These are phyloP conservation scores for Pantherophis alleghaniensis DNA, from an alignment of 2,797 vertebrate species.

Conservation along the genomic window DNA sequence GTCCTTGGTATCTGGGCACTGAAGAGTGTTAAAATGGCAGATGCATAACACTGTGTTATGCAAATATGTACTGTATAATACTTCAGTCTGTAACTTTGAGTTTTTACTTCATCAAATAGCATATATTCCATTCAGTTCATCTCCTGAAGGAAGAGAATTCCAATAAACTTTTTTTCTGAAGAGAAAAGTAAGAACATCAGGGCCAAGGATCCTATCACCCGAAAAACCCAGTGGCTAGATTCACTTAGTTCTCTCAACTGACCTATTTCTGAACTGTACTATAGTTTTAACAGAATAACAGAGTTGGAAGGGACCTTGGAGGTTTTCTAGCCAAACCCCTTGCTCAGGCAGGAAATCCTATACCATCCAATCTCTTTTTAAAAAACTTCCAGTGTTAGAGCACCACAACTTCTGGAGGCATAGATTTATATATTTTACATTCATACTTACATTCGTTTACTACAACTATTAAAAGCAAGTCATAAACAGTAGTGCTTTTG, in stretches of 20 bases:
- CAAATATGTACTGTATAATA: background rate
- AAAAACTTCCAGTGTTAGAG: background rate
- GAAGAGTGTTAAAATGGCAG: background rate
- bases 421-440: background rate
- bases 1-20: background rate
- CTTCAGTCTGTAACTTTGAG: background rate
- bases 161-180: background rate
- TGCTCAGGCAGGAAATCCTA: background rate
- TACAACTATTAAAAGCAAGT: background rate
- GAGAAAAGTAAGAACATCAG: background rate
- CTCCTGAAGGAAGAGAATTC: background rate
- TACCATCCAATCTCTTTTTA: background rate
- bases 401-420: too few species aligned
- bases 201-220: accelerated
- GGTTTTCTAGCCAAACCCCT: background rate
- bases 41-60: background rate
- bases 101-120: background rate
- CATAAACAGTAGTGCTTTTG: background rate
- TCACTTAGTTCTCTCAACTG: background rate
- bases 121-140: background rate
- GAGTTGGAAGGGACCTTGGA: background rate
- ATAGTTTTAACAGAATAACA: background rate
- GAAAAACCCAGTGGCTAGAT: background rate
- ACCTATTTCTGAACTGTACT: background rate
- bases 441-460: background rate